Evolutionary conservation across 2,888 invertebrate genomes (phyloP).

Genomic region (Scaptomyza flava): DNA sequence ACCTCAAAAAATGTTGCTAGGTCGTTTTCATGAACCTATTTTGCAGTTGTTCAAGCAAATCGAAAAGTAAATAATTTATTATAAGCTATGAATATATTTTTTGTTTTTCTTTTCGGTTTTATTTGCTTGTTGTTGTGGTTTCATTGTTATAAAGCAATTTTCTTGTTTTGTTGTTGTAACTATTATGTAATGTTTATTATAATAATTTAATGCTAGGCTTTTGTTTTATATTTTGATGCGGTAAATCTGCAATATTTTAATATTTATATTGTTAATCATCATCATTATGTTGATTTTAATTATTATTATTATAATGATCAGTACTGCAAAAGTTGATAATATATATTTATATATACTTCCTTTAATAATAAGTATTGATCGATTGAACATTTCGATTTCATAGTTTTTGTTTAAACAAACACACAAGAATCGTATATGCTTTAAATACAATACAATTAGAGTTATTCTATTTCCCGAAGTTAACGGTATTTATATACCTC

Average conservation of each 20-base stretch:
- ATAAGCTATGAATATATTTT: conserved; percentile 2
- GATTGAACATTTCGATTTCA: conserved; percentile 30
- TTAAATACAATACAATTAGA: conserved; percentile 50
- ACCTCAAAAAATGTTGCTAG: not conserved
- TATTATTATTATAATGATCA: conserved; percentile 42
- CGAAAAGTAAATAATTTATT: not conserved
- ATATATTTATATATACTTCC: conserved; percentile 8
- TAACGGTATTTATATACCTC: conserved; percentile 40
- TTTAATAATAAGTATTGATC: conserved; percentile 33
- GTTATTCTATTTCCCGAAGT: conserved; percentile 37
- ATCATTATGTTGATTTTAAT: conserved; percentile 4
- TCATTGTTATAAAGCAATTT: conserved; percentile 62
- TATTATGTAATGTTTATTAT: conserved; percentile 68
- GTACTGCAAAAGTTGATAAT: conserved; percentile 56
- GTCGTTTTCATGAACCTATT: not conserved
- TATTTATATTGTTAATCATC: conserved; percentile 37
- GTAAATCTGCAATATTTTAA: conserved; percentile 39
- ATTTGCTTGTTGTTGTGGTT: conserved; percentile 58
- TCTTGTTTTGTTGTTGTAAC: conserved; percentile 54
- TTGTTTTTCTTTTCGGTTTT: conserved; percentile 49
- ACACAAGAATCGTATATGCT: conserved; percentile 41
- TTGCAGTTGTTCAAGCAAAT: conserved; percentile 30
- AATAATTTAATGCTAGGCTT: conserved; percentile 70
- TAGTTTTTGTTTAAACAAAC: conserved; percentile 40
- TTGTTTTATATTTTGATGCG: conserved; percentile 55